Conservation (phyloP, 1,140 invertebrate genomes). For the Ceratosolen solmsi region DNA sequence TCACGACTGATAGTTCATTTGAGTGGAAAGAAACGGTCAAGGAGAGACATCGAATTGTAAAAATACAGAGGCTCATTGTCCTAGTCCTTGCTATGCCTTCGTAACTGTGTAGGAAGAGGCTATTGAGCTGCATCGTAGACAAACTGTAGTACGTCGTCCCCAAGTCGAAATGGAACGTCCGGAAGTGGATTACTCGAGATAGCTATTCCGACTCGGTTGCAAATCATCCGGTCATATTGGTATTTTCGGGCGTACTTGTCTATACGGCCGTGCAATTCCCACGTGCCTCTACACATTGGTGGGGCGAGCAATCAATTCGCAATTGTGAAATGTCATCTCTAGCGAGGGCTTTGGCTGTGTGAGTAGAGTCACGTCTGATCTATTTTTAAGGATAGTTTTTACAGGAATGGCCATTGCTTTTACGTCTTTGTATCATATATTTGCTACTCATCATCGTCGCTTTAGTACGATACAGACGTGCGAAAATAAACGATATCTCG, state of each 20-base stretch:
- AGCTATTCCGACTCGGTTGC: neutral
- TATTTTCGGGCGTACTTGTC: slow-evolving; percentile 1
- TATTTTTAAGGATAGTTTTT: slow-evolving; percentile 5
- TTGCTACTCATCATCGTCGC: no score
- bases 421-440: no score
- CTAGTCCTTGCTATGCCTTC: no score
- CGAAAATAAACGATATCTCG: no score
- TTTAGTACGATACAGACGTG: no score
- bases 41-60: no score
- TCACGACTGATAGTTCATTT: no score
- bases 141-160: neutral
- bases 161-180: neutral
- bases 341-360: no score
- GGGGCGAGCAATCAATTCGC: slow-evolving; percentile 24
- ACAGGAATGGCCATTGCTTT: no score
- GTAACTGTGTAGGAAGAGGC: neutral
- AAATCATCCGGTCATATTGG: slow-evolving; percentile 32
- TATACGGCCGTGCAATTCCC: neutral
- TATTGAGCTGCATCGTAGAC: slow-evolving; percentile 1
- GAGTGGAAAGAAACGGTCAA: no score
- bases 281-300: neutral
- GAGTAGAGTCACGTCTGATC: neutral
- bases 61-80: no score
- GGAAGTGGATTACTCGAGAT: slow-evolving; percentile 5
- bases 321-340: neutral